Base-by-base conservation (phyloP, 23 tunicate genomes). In the Aplidium turbinatum region DNA sequence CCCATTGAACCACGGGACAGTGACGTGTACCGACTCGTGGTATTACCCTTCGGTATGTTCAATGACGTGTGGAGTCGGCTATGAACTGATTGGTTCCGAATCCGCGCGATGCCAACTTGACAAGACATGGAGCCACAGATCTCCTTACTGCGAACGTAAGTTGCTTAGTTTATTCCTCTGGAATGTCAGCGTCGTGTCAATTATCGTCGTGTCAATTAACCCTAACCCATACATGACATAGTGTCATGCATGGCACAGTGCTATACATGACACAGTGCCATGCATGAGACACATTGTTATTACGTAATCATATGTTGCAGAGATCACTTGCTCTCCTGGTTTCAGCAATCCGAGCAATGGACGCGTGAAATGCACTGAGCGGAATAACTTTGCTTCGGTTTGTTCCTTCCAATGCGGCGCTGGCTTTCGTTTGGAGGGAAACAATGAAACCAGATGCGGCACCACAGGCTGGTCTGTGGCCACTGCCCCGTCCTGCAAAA, bases 321-420 rank as follows among this genome's bases (percentile, higher is more conserved):
- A 76, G 38, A 75, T 84, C 35, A 78, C 87, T 20, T 91, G 97
- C 67, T 32, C 57, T 50, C 86, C 97, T 0, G 68, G 82, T 57
- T 84, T 72, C 75, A 78, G 85, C 38, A 91, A 91, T 32, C 97
- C 97, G 0, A 84, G 92, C 74, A 91, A 91, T 65, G 97, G 97
- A 19, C 67, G 48, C 3, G 92, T 79, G 26, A 31, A 20, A 7
- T 91, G 97, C 57, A 31, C 86, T 0, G 83, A 91, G 35, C 33
- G 13, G 34, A 91, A 58, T 58, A 80, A 80, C 38, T 84, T 24
- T 39, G 82, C 56, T 7, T 91, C 97, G 21, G 47, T 24, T 9
- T 91, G 97, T 32, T 21, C 29, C 25, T 91, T 91, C 72, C 46
- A 62, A 28, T 91, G 97, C 61, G 75, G 69, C 11, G 82, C 79